Conservation (phyloP, 2,888 invertebrate genomes). For the Catocala fraxini region DNA sequence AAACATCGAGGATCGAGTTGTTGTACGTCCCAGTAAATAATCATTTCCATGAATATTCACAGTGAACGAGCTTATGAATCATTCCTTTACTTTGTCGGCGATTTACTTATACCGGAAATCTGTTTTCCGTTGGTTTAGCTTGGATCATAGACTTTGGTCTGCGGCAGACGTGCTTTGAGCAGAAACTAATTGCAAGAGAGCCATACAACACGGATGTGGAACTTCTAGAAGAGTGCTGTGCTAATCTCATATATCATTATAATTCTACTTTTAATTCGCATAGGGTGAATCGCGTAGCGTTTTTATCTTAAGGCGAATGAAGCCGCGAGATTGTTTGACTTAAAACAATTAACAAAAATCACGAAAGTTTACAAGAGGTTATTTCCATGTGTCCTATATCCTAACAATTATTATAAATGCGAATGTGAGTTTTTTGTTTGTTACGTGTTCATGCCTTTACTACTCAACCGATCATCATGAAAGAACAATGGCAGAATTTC, state of each 20-base stretch:
- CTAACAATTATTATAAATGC: too few species aligned
- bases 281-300: too few species aligned
- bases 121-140: slow-evolving; percentile 76
- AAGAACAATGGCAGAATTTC: too few species aligned
- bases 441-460: too few species aligned
- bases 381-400: too few species aligned
- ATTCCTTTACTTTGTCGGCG: slow-evolving; percentile 62
- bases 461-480: too few species aligned
- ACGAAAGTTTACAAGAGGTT: too few species aligned
- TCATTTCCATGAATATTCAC: slow-evolving; percentile 40
- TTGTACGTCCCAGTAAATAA: slow-evolving; percentile 35
- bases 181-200: slow-evolving; percentile 85
- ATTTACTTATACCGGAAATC: slow-evolving; percentile 68
- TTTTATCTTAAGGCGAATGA: too few species aligned
- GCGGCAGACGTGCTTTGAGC: slow-evolving; percentile 84
- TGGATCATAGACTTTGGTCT: slow-evolving; percentile 80
- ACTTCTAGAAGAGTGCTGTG: slow-evolving; percentile 3
- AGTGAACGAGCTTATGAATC: slow-evolving; percentile 50
- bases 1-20: slow-evolving; percentile 27
- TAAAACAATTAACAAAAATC: too few species aligned
- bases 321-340: too few species aligned
- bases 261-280: too few species aligned
- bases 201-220: slow-evolving; percentile 66
- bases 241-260: not conserved
- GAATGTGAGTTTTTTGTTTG: too few species aligned